Evolutionary conservation across 2,888 invertebrate species (phyloP).

Genomic region (Pediacus dermestoides): DNA sequence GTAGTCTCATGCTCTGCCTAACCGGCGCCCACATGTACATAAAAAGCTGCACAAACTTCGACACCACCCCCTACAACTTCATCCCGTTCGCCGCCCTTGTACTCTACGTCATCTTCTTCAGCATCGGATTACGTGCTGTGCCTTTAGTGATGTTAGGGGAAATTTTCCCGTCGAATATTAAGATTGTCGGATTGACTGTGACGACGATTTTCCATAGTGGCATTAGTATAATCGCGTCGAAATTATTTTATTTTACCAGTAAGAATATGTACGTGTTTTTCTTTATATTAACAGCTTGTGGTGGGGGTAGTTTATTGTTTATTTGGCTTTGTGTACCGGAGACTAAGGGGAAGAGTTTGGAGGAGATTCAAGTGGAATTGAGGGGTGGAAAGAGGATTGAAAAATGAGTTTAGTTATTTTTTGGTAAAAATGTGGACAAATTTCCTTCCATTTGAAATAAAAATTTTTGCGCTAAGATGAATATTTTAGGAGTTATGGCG

Average conservation of each 20-base stretch:
- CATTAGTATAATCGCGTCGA: slow-evolving; percentile 50
- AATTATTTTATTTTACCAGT: slow-evolving; percentile 49
- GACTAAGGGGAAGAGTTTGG: slow-evolving; percentile 53
- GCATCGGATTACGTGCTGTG: slow-evolving; percentile 53
- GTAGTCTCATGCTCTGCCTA: slow-evolving; percentile 45
- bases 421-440: too few relatives aligned
- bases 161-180: slow-evolving; percentile 55
- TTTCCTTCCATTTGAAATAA: too few relatives aligned
- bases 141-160: slow-evolving; percentile 55
- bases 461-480: too few relatives aligned
- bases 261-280: slow-evolving; percentile 49
- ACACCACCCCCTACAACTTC: slow-evolving; percentile 44
- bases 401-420: too few relatives aligned
- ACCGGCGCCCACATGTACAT: slow-evolving; percentile 50
- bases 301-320: slow-evolving; percentile 47
- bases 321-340: slow-evolving; percentile 50
- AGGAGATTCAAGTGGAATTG: slow-evolving; percentile 52
- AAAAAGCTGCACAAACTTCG: slow-evolving; percentile 43
- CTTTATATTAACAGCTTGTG: slow-evolving; percentile 44
- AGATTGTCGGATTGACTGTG: slow-evolving; percentile 56
- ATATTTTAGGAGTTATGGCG: too few relatives aligned
- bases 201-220: slow-evolving; percentile 54
- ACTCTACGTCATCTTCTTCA: slow-evolving; percentile 51
- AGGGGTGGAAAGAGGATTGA: too few relatives aligned
- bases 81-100: slow-evolving; percentile 51